phyloP scores from a whole-genome alignment of 2,888 invertebrate genomes.

The Eupeodes luniger region DNA sequence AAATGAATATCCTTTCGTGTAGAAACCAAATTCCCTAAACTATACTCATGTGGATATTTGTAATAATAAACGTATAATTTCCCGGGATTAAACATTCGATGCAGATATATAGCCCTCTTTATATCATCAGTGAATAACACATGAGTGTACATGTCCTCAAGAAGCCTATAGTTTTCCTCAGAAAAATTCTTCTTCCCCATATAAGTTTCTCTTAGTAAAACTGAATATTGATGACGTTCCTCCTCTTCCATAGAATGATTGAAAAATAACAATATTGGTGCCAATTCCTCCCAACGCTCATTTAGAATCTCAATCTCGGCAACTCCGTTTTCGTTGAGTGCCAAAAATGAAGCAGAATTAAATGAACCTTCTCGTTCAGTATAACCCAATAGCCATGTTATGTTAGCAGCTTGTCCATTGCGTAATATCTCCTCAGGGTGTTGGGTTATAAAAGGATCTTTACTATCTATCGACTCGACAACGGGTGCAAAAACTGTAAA shows the following conservation, averaged over 20 bases:
- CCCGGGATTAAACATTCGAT: slow-evolving; percentile 85
- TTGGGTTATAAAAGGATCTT: slow-evolving; percentile 87
- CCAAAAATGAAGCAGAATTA: slow-evolving; percentile 85
- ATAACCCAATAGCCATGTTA: slow-evolving; percentile 89
- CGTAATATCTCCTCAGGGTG: slow-evolving; percentile 87
- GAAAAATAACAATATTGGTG: slow-evolving; percentile 87
- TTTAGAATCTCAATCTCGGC: slow-evolving; percentile 86
- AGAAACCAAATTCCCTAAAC: slow-evolving; percentile 86
- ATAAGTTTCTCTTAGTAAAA: slow-evolving; percentile 75
- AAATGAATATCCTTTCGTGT: slow-evolving; percentile 82
- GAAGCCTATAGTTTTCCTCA: slow-evolving; percentile 83
- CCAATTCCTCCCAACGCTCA: slow-evolving; percentile 84
- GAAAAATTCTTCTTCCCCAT: slow-evolving; percentile 80
- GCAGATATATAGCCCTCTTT: slow-evolving; percentile 86
- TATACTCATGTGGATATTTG: slow-evolving; percentile 86
- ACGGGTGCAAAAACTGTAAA: slow-evolving; percentile 91
- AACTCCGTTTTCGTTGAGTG: slow-evolving; percentile 80
- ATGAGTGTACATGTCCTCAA: slow-evolving; percentile 87
- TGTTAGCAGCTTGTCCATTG: slow-evolving; percentile 86
- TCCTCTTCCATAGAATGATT: slow-evolving; percentile 86
- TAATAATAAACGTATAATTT: slow-evolving; percentile 88
- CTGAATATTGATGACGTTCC: slow-evolving; percentile 78
- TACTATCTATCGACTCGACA: slow-evolving; percentile 85
- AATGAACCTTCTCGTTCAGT: slow-evolving; percentile 90
- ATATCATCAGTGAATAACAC: slow-evolving; percentile 87